Base-by-base conservation (phyloP, 1,140 invertebrate genomes). In the Drosophila sp. region DNA sequence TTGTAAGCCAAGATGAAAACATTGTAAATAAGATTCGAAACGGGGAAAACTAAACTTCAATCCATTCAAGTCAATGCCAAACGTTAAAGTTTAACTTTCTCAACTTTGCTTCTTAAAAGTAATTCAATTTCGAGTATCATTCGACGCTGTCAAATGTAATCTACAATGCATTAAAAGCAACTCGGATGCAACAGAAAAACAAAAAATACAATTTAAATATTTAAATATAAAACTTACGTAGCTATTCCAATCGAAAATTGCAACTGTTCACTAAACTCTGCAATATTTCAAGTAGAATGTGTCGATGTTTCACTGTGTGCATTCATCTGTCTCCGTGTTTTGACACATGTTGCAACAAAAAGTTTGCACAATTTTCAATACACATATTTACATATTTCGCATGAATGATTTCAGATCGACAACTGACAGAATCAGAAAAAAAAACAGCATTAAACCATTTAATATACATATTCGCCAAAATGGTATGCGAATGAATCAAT, bases 1-100 rank as follows among this genome's bases (percentile, higher is more conserved):
- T 80, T 83, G 57, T 78, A 80, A 34, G 29, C 25, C 41, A 41
- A 50, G 48, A 51, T 64, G 72, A 32, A 27, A 43, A 73, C 51
- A 51, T 57, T 65, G 72, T 57, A 72, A 63, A 77, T 67, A 57
- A 58, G 78, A 69, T 83, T 79, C 50, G 11, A 29, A 45, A 45
- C 18, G n/a, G 18, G 18, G 9, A 11, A 21, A 56, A 56, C 34
- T 29, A 32, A 65, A 65, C 67, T 71, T 71, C 67, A 56, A 56
- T 64, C 66, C 40, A 51, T 61, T 40, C 50, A 56, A 56, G 53
- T 56, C 53, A 56, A 56, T 40, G 53, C 36, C 53, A 56, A 56
- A 56, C 14, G 29, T 56, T 56, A 41, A 56, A 56, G 53, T 56
- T 41, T 27, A 56, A 56, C 36, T 56, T 56, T 41, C 53, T 7